These are phyloP conservation scores for Arctopsyche grandis DNA, from an alignment of 1,140 invertebrate genomes.

Conservation along the genomic window DNA sequence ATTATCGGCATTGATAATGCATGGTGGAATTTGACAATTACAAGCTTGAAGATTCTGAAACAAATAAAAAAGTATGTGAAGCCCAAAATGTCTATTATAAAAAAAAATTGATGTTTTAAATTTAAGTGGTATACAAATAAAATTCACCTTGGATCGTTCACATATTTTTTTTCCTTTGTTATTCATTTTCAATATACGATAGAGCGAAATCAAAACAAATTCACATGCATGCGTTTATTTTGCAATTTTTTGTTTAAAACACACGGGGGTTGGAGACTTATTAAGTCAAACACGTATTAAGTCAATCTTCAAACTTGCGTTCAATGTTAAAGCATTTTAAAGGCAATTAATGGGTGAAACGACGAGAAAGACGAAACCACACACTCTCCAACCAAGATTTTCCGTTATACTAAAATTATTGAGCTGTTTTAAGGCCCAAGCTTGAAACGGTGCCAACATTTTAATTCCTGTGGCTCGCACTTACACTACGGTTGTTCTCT, in stretches of 20 bases:
- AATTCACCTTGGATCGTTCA: background rate
- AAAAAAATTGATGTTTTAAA: slow-evolving; percentile 4
- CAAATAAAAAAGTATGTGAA: slow-evolving; percentile 18
- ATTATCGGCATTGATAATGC: slow-evolving; percentile 23
- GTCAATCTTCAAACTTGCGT: no score
- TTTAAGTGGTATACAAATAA: background rate
- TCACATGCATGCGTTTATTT: no score
- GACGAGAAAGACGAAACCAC: background rate
- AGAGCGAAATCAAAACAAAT: no score
- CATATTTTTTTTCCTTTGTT: slow-evolving; percentile 24
- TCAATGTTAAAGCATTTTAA: no score
- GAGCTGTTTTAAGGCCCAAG: background rate
- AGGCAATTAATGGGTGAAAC: background rate
- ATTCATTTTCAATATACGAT: slow-evolving; percentile 1
- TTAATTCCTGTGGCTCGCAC: slow-evolving; percentile 10
- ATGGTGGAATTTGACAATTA: slow-evolving; percentile 44
- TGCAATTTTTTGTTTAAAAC: no score
- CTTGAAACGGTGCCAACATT: slow-evolving; percentile 30
- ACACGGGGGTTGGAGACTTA: no score
- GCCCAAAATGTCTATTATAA: background rate
- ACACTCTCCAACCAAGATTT: slow-evolving; percentile 2
- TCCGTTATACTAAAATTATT: slow-evolving; percentile 33
- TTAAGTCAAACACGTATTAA: no score
- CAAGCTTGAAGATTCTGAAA: slow-evolving; percentile 45
- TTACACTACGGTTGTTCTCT: slow-evolving; percentile 16